Base-by-base conservation (phyloP, 1,140 invertebrate genomes). In the Brachionus koreanus region DNA sequence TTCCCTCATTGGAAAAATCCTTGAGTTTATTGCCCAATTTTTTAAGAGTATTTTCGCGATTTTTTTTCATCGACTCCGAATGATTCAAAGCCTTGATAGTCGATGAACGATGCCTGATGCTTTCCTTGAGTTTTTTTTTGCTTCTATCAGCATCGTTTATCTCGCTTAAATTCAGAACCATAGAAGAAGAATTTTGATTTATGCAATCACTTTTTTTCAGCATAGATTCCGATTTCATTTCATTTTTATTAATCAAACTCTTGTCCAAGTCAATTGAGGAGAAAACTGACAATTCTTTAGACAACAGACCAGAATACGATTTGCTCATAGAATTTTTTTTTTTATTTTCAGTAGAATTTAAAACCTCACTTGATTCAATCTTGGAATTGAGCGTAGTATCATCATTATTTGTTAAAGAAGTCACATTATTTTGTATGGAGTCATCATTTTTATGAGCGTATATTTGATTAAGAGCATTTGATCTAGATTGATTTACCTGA, bases 31-130 rank as follows among this genome's bases (percentile, higher is more conserved):
- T 61, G 7, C 76, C 33, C 9, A 79, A 42, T 65, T 65, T 79
- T 39, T 33, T 37, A 16, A 79, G 57, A 29, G 76, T 79, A 37
- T 79, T 57, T 65, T 79, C 76, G 10, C 37, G 52, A 29, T 42
- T 61, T 3, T 25, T 33, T 39, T 65, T 57, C 9, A 33, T 5
- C 19, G 69, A 74, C 3, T 65, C 61, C 25, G 37, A 49, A 23
- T 61, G 52, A 43, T 79, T 79, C n/a, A 79, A 4, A 42, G 76
- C 76, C 25, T 79, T 79, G 12, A 79, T 61, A 13, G 76, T 79
- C 6, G 76, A 79, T 6, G 76, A 79, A 7, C 76, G 35, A 3
- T 61, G 37, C 3, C 61, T 39, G 13, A 79, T 39, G 16, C 13
- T 39, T 13, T 79, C 76, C 12, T 42, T 61, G 16, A 61, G 23